A percentile compares a stretch with the other conserved stretches of the same genome.
Conservation (phyloP, 2,888 invertebrate species). For the Scaptomyza flava region DNA sequence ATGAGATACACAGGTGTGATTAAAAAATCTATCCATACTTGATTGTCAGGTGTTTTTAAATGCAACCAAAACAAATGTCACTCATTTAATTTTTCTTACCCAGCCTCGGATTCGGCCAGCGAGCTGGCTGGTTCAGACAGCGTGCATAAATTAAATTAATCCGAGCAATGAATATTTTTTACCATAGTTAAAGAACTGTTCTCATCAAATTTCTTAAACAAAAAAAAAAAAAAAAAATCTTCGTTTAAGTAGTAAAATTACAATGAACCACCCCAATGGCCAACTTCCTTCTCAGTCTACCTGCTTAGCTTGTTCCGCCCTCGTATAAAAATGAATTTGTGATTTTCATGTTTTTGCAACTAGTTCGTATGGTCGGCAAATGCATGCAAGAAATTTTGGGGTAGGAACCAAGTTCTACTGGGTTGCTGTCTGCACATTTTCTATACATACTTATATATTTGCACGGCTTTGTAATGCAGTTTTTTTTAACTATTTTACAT, state of each 20-base stretch:
- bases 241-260: neutral
- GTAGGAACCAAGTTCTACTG: conserved; percentile 11
- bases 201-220: neutral
- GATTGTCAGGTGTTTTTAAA: neutral
- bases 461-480: conserved; percentile 7
- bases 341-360: conserved; percentile 16
- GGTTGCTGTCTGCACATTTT: conserved; percentile 18
- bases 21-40: neutral
- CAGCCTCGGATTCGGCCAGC: too few relatives aligned
- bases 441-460: neutral
- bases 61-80: neutral
- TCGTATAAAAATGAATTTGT: neutral
- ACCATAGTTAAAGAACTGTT: neutral
- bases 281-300: conserved; percentile 3
- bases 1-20: neutral
- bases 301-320: conserved; percentile 6
- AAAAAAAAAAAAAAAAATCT: neutral
- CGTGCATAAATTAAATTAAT: neutral
- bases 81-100: neutral
- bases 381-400: conserved; percentile 4
- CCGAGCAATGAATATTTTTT: neutral
- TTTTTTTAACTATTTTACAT: neutral
- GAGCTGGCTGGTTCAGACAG: neutral
- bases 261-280: conserved; percentile 9
- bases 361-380: conserved; percentile 8